Conservation (phyloP, 1,140 invertebrate species). For the Drosophila sp. region DNA sequence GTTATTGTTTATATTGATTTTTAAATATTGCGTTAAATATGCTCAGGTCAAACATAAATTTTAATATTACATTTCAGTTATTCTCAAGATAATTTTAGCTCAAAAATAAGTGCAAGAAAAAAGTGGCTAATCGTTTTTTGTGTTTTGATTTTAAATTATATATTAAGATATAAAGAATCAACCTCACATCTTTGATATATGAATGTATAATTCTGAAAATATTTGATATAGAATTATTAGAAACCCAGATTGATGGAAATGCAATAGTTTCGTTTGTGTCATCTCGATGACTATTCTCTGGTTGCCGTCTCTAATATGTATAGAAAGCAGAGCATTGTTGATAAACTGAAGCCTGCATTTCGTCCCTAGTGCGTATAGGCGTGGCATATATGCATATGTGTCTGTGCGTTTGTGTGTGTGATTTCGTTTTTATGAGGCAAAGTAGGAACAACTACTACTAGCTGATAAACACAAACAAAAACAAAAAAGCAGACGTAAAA, state of each 20-base stretch:
- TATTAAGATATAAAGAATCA: no score
- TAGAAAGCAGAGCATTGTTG: conserved; percentile 19
- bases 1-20: no score
- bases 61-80: no score
- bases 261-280: not conserved
- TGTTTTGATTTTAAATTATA: no score
- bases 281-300: not conserved
- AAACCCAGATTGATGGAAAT: not conserved
- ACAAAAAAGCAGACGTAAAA: conserved; percentile 58
- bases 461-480: conserved; percentile 60
- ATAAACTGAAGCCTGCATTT: conserved; percentile 11
- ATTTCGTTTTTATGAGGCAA: conserved; percentile 34
- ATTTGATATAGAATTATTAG: no score
- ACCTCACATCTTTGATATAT: no score
- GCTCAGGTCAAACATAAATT: no score
- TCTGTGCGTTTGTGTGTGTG: conserved; percentile 12
- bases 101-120: no score
- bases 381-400: conserved; percentile 16
- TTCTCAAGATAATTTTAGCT: no score
- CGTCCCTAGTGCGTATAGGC: conserved; percentile 37
- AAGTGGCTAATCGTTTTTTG: no score
- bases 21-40: no score
- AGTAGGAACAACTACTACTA: conserved; percentile 25
- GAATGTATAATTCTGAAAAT: no score
- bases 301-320: conserved; percentile 11